Conservation (phyloP, 2,113 vertebrate genomes). For the Otocyon megalotis region DNA sequence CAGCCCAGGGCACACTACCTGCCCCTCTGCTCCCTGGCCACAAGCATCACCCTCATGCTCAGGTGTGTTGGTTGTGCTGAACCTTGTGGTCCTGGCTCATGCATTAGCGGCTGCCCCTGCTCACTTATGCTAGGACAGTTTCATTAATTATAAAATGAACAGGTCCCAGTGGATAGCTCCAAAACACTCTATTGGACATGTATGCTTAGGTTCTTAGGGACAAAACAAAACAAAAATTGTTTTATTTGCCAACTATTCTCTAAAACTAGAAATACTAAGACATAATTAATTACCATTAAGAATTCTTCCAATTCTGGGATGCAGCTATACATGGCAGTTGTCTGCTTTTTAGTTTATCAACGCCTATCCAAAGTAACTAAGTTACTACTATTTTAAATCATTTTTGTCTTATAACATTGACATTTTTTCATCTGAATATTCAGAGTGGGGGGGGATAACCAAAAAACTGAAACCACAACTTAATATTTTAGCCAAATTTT, state of each 20-base stretch:
- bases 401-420: background rate
- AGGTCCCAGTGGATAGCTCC: fast-evolving
- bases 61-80: fast-evolving
- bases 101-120: fast-evolving
- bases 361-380: no score
- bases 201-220: background rate
- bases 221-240: fast-evolving
- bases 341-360: background rate
- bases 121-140: background rate
- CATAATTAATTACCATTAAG: no score
- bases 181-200: fast-evolving
- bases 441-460: background rate
- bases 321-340: background rate
- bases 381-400: no score
- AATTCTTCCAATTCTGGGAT: background rate
- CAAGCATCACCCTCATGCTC: fast-evolving
- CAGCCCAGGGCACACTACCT: no score
- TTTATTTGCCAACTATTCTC: no score
- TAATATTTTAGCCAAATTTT: background rate
- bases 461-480: background rate
- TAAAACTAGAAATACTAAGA: background rate
- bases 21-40: fast-evolving
- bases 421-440: background rate
- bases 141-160: background rate
- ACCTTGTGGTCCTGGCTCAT: fast-evolving